Evolutionary conservation across 1,140 invertebrate genomes (phyloP).

Genomic region (Brachionus rubens): DNA sequence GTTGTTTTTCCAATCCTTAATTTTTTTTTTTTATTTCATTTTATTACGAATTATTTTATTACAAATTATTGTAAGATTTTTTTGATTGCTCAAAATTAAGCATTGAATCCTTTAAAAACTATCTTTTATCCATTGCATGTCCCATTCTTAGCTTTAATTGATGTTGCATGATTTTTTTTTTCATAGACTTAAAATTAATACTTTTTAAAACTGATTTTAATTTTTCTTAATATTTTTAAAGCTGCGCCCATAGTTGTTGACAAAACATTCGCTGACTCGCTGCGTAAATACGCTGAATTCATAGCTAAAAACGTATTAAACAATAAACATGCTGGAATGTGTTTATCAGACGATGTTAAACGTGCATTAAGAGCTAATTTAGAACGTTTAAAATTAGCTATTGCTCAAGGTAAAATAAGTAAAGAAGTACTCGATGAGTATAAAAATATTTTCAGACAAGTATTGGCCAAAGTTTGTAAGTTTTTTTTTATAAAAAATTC

Average conservation of each 20-base stretch:
- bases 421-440: conserved; percentile 37
- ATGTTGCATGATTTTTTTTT: no score
- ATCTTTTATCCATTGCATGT: no score
- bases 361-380: conserved; percentile 42
- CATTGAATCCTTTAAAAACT: no score
- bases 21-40: no score
- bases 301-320: conserved; percentile 25
- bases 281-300: conserved; percentile 24
- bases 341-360: conserved; percentile 39
- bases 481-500: neutral
- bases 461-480: conserved; percentile 39
- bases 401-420: conserved; percentile 33
- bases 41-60: no score
- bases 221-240: neutral
- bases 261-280: neutral
- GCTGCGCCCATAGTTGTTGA: conserved; percentile 36
- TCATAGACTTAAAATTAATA: no score
- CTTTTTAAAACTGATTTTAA: neutral
- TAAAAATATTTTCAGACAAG: conserved; percentile 42
- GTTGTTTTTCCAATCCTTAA: no score
- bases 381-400: conserved; percentile 33
- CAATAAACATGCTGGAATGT: conserved; percentile 18
- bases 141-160: no score
- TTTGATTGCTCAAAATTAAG: no score
- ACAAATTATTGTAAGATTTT: no score